Percentiles rank a stretch among this genome's conserved stretches.
These are phyloP conservation scores for Dione vanillae DNA, from an alignment of 2,888 invertebrate species.

Conservation along the genomic window DNA sequence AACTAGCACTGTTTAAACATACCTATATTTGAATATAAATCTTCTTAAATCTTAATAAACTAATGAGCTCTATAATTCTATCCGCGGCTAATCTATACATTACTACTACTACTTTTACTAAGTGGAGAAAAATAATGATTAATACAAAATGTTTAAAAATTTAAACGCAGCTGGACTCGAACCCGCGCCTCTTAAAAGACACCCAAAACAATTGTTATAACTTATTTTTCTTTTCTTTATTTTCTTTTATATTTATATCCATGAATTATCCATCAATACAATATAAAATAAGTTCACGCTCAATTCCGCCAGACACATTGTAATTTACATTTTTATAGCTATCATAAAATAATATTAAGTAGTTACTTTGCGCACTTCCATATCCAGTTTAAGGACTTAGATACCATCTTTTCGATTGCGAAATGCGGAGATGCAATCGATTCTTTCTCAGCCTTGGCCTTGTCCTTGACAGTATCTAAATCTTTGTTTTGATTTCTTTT, in stretches of 20 bases:
- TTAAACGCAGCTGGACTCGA: too few species aligned
- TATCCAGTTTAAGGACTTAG: neutral
- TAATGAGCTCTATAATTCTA: neutral
- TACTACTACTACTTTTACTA: too few species aligned
- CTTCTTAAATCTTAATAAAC: constrained; percentile 16
- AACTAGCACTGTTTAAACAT: constrained; percentile 13
- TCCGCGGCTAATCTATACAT: too few species aligned
- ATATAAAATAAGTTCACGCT: too few species aligned
- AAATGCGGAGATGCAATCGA: neutral
- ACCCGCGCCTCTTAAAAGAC: too few species aligned
- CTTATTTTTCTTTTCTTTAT: too few species aligned
- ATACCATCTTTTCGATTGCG: neutral
- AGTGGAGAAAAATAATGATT: too few species aligned
- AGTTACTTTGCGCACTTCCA: too few species aligned
- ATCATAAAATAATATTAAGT: neutral
- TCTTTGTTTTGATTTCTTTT: neutral
- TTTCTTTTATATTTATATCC: too few species aligned
- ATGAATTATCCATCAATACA: too few species aligned
- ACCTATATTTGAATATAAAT: neutral
- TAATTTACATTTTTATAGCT: constrained; percentile 4
- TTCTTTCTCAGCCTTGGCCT: constrained; percentile 6
- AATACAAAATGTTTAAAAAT: too few species aligned
- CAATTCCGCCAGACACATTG: neutral
- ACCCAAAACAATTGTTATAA: too few species aligned
- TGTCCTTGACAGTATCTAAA: neutral